Evolutionary conservation across 2,797 vertebrate species (phyloP).

Genomic region (Sebastes miniatus): DNA sequence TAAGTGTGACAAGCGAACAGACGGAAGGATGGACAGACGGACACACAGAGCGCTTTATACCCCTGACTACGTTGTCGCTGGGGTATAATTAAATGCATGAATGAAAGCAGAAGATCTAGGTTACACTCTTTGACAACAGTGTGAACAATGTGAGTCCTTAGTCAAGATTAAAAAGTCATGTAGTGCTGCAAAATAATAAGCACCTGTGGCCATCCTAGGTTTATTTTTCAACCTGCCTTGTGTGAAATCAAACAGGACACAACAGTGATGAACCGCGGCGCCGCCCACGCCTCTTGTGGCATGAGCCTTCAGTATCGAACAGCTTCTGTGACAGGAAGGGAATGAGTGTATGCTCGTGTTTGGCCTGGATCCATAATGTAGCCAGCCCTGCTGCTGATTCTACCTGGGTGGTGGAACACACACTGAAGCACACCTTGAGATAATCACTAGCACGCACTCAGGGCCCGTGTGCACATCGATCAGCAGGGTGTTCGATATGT

Average conservation of each 20-base stretch:
- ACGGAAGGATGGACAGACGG: too few relatives aligned
- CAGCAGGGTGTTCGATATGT: conserved; percentile 2
- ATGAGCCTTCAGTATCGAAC: conserved; percentile 4
- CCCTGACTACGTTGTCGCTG: too few relatives aligned
- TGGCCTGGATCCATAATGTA: conserved; percentile 17
- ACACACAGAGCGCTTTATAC: too few relatives aligned
- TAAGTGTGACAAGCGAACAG: too few relatives aligned
- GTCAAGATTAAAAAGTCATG: not conserved
- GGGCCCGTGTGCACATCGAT: conserved; percentile 9
- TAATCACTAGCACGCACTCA: conserved; percentile 14
- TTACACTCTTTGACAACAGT: not conserved
- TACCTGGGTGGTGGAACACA: conserved; percentile 13
- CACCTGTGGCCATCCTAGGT: not conserved
- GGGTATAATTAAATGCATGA: not conserved
- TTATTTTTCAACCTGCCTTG: not conserved
- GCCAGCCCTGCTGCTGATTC: not conserved
- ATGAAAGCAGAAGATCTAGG: not conserved
- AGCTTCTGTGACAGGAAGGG: not conserved
- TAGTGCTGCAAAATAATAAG: not conserved
- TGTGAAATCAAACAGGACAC: not conserved
- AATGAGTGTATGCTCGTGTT: conserved; percentile 14
- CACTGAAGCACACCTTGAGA: conserved; percentile 10
- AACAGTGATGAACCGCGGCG: not conserved
- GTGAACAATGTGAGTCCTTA: not conserved
- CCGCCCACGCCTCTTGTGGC: not conserved